Evolutionary conservation across 2,888 invertebrate genomes (phyloP), one percentile per base, ranked within the genome.

Genomic region (Acanthococcus lagerstroemiae): DNA sequence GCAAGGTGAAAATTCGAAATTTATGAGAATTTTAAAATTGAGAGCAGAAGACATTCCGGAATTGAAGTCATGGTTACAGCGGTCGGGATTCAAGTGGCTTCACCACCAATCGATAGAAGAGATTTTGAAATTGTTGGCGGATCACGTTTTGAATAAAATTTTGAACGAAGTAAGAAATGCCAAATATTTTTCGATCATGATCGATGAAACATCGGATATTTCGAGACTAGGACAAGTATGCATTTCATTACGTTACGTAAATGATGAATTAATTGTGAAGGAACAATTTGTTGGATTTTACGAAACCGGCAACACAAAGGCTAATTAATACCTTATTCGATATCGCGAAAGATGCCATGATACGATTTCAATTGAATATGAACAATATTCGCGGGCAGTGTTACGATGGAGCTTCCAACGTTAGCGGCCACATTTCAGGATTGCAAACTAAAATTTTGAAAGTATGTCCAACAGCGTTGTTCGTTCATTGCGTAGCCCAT

Each of bases 331-430:
- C 66, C 15, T 48, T 71, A 19, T 72, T 69, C 66, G 55, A 63
- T 26, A 55, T 71, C 15, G 24, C 70, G 7, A 58, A 65, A 45
- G 15, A 17, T 37, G 21, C 60, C 56, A 67, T 72, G 17, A 55
- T 69, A 25, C 21, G 67, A 57, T 69, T 68, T 67, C 45, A 69
- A 19, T 68, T 69, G 54, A 44, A 66, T 54, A 52, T 63, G 58
- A 26, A 60, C n/a, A 71, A 71, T 66, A 48, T 72, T 22, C 50
- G 71, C 22, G 70, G 69, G 44, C 72, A 71, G 50, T 71, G 70
- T 61, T 72, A 68, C 61, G 71, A 72, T 65, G 72, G 72, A 0
- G 70, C 71, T 1, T 65, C 48, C 67, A 50, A 71, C 71, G 12
- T 66, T 46, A 66, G 66, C 50, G 66, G 67, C 3, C 48, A 69